Conservation (phyloP, 2,888 invertebrate species). For the Heterodera filipjevi region DNA sequence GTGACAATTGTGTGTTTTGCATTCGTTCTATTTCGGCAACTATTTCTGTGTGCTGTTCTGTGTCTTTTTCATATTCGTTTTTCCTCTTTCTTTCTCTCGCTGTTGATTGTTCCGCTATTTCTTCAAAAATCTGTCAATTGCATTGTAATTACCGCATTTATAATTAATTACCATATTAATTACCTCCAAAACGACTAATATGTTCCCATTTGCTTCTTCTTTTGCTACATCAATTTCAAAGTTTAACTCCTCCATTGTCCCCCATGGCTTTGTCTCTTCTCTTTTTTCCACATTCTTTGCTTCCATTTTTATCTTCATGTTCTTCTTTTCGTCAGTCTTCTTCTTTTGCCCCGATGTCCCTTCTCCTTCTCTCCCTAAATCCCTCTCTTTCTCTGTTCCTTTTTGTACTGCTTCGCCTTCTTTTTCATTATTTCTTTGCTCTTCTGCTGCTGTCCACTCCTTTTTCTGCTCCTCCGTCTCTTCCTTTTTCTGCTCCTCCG, state of each 20-base stretch:
- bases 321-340: slow-evolving; percentile 19
- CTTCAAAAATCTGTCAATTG: neutral
- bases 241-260: neutral
- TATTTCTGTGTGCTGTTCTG: neutral
- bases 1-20: neutral
- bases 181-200: neutral
- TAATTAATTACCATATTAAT: neutral
- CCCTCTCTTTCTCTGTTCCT: neutral
- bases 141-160: neutral
- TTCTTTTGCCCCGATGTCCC: neutral
- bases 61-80: neutral
- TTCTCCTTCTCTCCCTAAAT: neutral
- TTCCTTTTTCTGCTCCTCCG: neutral
- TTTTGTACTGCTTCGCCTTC: no score
- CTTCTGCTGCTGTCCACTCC: no score
- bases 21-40: neutral
- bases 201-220: neutral
- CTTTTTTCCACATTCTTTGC: no score
- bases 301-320: neutral
- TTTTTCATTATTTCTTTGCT: neutral
- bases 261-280: neutral
- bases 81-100: neutral
- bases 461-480: neutral
- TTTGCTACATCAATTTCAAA: neutral
- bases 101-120: neutral